Evolutionary conservation across 1,140 invertebrate species (phyloP).

Genomic region (Sinonovacula constricta): DNA sequence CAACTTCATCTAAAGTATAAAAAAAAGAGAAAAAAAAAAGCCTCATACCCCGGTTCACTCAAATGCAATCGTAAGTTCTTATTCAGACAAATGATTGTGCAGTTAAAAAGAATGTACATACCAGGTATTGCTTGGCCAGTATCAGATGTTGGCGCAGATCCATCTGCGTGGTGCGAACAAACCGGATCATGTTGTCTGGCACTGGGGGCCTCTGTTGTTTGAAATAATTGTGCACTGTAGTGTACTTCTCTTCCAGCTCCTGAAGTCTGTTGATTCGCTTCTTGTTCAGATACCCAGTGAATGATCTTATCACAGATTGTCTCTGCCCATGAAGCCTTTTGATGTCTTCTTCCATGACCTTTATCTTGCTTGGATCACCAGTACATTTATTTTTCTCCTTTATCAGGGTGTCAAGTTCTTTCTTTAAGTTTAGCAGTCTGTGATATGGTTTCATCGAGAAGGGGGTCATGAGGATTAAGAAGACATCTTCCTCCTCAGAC

Average conservation of each 20-base stretch:
- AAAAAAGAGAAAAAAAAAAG: too few species aligned
- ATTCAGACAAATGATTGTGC: too few species aligned
- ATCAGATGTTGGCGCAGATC: slow-evolving; percentile 46
- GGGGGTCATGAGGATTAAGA: slow-evolving; percentile 45
- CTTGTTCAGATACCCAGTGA: slow-evolving; percentile 49
- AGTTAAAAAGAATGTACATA: too few species aligned
- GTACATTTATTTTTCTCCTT: neutral
- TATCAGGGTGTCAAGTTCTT: neutral
- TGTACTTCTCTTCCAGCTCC: slow-evolving; percentile 35
- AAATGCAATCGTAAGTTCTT: too few species aligned
- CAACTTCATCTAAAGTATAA: too few species aligned
- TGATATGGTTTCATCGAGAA: slow-evolving; percentile 33
- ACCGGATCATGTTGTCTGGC: slow-evolving; percentile 32
- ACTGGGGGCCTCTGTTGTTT: neutral
- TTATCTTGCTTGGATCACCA: neutral
- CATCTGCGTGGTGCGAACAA: slow-evolving; percentile 41
- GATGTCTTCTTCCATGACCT: slow-evolving; percentile 13
- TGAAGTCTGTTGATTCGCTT: slow-evolving; percentile 43
- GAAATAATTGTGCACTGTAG: slow-evolving; percentile 38
- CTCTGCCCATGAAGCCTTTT: slow-evolving; percentile 25
- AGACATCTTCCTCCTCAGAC: slow-evolving; percentile 41
- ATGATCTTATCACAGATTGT: slow-evolving; percentile 30
- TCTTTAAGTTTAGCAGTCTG: slow-evolving; percentile 27
- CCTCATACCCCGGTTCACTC: too few species aligned
- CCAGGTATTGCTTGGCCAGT: slow-evolving; percentile 44